phyloP scores from a whole-genome alignment of 2,113 vertebrate species.

The Callorhinus ursinus region DNA sequence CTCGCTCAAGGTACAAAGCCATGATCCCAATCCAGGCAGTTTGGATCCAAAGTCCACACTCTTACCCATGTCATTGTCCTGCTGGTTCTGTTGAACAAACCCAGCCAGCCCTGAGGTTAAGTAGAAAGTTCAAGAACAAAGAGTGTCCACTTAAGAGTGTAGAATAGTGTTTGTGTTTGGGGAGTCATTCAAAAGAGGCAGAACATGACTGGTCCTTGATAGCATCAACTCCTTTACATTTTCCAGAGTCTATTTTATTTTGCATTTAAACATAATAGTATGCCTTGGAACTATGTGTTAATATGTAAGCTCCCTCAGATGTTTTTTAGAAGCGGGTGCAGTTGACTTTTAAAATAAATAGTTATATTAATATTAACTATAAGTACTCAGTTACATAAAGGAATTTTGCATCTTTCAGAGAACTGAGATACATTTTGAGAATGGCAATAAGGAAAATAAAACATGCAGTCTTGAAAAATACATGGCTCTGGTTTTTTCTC shows the following conservation, averaged over 20 bases:
- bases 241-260: conserved; percentile 34
- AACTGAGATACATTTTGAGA: background rate
- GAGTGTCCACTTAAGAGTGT: background rate
- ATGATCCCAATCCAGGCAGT: background rate
- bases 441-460: conserved; percentile 10
- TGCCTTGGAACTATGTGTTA: conserved; percentile 49
- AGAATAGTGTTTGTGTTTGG: background rate
- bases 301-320: conserved; percentile 44
- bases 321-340: conserved; percentile 50
- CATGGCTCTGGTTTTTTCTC: background rate
- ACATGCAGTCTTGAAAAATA: background rate
- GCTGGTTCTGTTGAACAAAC: background rate
- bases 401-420: conserved; percentile 27
- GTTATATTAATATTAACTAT: conserved; percentile 62
- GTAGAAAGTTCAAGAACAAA: background rate
- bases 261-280: background rate
- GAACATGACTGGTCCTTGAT: background rate
- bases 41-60: background rate
- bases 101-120: background rate
- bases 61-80: background rate
- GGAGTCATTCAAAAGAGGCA: background rate
- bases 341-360: conserved; percentile 54
- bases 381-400: conserved; percentile 33
- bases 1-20: background rate
- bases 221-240: background rate